Conservation (phyloP, 2,113 vertebrate genomes). For the Regulus satrapa region DNA sequence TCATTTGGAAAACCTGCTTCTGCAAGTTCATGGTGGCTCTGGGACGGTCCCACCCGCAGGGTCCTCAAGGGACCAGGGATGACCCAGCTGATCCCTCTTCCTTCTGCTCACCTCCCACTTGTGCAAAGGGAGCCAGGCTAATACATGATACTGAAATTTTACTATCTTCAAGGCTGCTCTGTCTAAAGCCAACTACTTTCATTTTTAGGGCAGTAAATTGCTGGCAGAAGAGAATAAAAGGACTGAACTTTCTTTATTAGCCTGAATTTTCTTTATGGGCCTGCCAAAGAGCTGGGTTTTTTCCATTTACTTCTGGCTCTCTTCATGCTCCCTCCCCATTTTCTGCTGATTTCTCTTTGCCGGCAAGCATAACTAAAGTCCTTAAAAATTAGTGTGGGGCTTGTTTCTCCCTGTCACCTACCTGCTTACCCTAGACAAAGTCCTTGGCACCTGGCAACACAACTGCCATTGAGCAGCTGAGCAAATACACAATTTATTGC, state of each 20-base stretch:
- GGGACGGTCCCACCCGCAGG: neutral
- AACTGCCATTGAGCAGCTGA: neutral
- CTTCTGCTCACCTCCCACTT: neutral
- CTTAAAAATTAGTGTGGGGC: neutral
- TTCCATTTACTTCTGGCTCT: neutral
- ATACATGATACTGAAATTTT: neutral
- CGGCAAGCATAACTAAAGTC: neutral
- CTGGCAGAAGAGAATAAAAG: constrained; percentile 16
- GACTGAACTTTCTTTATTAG: constrained; percentile 34
- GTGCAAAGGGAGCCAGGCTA: neutral
- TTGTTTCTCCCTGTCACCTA: neutral
- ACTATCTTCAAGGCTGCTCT: constrained; percentile 8
- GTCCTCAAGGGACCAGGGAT: neutral
- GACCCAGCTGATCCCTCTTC: neutral
- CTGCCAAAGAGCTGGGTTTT: neutral
- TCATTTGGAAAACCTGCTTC: neutral
- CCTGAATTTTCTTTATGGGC: constrained; percentile 42
- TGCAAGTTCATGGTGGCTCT: neutral
- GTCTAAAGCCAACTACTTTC: constrained; percentile 25
- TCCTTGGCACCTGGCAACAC: neutral
- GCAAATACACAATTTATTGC: constrained; percentile 8
- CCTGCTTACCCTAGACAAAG: neutral
- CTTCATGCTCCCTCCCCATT: neutral
- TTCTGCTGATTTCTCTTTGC: neutral
- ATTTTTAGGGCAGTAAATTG: constrained; percentile 45